A percentile compares a stretch with the other conserved stretches of the same genome.
Conservation (phyloP, 53 echinoderm and acorn worm genomes). For the Holothuria leucospilota region DNA sequence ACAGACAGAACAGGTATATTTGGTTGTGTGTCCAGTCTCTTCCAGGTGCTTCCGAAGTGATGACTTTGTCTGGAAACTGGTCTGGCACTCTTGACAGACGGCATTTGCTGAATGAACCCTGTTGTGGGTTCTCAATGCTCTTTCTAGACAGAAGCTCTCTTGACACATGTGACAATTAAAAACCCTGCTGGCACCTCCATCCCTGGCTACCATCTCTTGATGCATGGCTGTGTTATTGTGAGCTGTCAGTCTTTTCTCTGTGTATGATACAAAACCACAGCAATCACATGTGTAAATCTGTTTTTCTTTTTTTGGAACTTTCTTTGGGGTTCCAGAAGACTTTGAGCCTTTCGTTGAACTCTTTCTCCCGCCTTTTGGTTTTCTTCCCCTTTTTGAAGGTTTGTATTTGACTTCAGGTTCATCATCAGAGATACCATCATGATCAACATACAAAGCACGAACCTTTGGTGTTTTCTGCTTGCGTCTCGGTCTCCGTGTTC, state of each 20-base stretch:
- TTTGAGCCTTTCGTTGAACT: too few species aligned
- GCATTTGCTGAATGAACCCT: conserved; percentile 16
- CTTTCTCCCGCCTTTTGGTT: not conserved
- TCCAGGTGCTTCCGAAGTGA: conserved; percentile 43
- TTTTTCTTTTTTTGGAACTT: too few species aligned
- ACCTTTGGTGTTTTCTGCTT: conserved; percentile 37
- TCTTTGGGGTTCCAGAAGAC: too few species aligned
- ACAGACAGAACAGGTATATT: conserved; percentile 47
- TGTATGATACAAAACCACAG: conserved; percentile 11
- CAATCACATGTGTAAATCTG: not conserved
- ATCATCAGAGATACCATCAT: conserved; percentile 11
- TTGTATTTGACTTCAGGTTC: not conserved
- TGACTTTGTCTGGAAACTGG: conserved; percentile 37
- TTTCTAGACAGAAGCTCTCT: conserved; percentile 16
- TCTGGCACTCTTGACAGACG: conserved; percentile 30
- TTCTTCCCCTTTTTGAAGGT: conserved; percentile 5
- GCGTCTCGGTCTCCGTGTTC: conserved; percentile 1
- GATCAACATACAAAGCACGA: conserved; percentile 29
- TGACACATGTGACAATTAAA: conserved; percentile 34
- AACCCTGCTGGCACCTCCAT: conserved; percentile 10
- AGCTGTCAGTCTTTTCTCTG: conserved; percentile 16
- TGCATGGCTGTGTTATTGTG: conserved; percentile 37
- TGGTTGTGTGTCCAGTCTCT: conserved; percentile 39
- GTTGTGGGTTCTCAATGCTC: conserved; percentile 30
- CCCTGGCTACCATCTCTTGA: conserved; percentile 11